Evolutionary conservation across 2,888 invertebrate genomes (phyloP).

Genomic region (Pharmacophagus antenor): DNA sequence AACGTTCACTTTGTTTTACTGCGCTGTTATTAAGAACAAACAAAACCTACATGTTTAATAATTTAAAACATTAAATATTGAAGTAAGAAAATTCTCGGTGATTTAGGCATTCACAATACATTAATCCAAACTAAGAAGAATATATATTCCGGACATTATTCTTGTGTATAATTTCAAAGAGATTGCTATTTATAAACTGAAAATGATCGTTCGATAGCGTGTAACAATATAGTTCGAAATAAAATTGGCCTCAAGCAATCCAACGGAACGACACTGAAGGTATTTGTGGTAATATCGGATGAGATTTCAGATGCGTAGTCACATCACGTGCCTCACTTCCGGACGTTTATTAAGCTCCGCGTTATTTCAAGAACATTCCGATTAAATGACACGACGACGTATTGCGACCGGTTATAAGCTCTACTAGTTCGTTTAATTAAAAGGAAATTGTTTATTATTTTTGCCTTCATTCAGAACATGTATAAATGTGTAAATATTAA

Average conservation of each 20-base stretch:
- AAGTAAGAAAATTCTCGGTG: too few species aligned
- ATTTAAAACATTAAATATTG: too few species aligned
- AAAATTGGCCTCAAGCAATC: slow-evolving; percentile 30
- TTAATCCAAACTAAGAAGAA: background rate
- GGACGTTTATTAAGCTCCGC: slow-evolving; percentile 36
- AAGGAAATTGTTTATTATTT: background rate
- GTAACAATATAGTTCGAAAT: slow-evolving; percentile 15
- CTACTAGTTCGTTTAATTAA: background rate
- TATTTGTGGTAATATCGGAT: slow-evolving; percentile 27
- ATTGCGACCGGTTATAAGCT: background rate
- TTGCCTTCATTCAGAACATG: background rate
- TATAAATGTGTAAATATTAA: too few species aligned
- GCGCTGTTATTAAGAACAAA: too few species aligned
- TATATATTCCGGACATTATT: too few species aligned
- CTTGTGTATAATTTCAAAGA: too few species aligned
- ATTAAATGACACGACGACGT: slow-evolving; percentile 1
- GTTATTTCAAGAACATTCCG: slow-evolving; percentile 36
- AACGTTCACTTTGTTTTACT: too few species aligned
- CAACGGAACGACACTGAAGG: slow-evolving; percentile 22
- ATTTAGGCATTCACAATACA: too few species aligned
- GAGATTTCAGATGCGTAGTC: slow-evolving; percentile 31
- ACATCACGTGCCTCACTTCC: slow-evolving; percentile 33
- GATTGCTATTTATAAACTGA: background rate
- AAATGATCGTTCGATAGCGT: slow-evolving; percentile 2
- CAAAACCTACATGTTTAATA: too few species aligned